These are phyloP conservation scores for Boloria selene DNA, from an alignment of 2,888 invertebrate species.

Conservation along the genomic window DNA sequence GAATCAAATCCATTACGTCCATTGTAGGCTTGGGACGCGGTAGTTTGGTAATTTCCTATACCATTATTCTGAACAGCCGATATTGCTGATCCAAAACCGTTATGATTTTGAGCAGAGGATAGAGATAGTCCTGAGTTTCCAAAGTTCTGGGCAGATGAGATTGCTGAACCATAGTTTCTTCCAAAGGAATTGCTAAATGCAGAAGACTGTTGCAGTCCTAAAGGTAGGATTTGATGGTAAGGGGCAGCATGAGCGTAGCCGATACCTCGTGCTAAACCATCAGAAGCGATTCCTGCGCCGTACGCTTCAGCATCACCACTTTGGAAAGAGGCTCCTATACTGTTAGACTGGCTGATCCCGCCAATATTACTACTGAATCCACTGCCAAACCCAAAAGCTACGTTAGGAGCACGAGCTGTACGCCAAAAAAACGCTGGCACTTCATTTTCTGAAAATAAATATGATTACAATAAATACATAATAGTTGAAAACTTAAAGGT, in stretches of 20 bases:
- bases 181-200: constrained; percentile 30
- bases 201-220: constrained; percentile 32
- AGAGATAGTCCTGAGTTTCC: constrained; percentile 56
- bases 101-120: constrained; percentile 56
- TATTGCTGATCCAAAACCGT: constrained; percentile 51
- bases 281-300: constrained; percentile 55
- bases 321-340: constrained; percentile 63
- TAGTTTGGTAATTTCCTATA: constrained; percentile 25
- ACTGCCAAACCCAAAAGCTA: constrained; percentile 70
- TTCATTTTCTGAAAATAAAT: constrained; percentile 40
- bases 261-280: constrained; percentile 58
- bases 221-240: constrained; percentile 35
- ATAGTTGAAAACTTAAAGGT: no score
- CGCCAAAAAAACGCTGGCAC: constrained; percentile 26
- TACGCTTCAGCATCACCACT: constrained; percentile 63
- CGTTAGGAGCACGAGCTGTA: constrained; percentile 57
- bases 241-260: constrained; percentile 60
- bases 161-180: constrained; percentile 44
- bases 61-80: constrained; percentile 50
- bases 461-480: background rate
- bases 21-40: constrained; percentile 23
- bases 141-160: constrained; percentile 49
- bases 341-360: constrained; percentile 66
- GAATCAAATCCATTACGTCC: constrained; percentile 40
- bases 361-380: constrained; percentile 73